Conservation (phyloP, 2,888 invertebrate species). For the Elysia crispata region DNA sequence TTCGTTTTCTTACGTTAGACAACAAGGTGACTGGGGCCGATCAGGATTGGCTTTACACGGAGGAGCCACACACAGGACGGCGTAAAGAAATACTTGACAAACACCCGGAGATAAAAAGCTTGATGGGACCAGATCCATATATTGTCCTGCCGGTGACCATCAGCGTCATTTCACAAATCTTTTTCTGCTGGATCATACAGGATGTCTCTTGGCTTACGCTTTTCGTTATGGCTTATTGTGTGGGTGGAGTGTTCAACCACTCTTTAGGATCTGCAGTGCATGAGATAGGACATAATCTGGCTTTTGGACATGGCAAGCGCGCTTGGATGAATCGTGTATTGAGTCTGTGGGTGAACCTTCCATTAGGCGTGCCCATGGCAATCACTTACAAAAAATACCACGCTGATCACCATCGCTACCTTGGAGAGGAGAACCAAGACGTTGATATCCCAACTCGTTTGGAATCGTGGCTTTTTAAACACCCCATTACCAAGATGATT, state of each 20-base stretch:
- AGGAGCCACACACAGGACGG: slow-evolving; percentile 96
- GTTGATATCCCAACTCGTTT: slow-evolving; percentile 76
- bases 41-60: slow-evolving; percentile 92
- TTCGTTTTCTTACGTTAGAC: slow-evolving; percentile 49
- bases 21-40: slow-evolving; percentile 51
- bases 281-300: slow-evolving; percentile 77
- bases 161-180: slow-evolving; percentile 68
- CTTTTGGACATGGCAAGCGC: slow-evolving; percentile 74
- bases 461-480: slow-evolving; percentile 73
- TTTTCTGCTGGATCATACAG: slow-evolving; percentile 64
- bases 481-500: slow-evolving; percentile 73
- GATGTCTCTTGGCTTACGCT: slow-evolving; percentile 70
- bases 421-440: slow-evolving; percentile 76
- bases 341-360: slow-evolving; percentile 75
- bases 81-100: slow-evolving; percentile 89
- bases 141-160: slow-evolving; percentile 68
- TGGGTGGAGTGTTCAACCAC: slow-evolving; percentile 75
- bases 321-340: slow-evolving; percentile 59
- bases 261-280: slow-evolving; percentile 76
- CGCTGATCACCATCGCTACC: slow-evolving; percentile 75
- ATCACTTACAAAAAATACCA: slow-evolving; percentile 77
- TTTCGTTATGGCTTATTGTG: slow-evolving; percentile 66
- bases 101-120: slow-evolving; percentile 76
- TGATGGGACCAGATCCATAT: slow-evolving; percentile 75
- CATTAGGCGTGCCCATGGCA: slow-evolving; percentile 75